These are phyloP conservation scores for Lamellibrachia luymesi DNA, from an alignment of 1,140 invertebrate species.

Conservation along the genomic window DNA sequence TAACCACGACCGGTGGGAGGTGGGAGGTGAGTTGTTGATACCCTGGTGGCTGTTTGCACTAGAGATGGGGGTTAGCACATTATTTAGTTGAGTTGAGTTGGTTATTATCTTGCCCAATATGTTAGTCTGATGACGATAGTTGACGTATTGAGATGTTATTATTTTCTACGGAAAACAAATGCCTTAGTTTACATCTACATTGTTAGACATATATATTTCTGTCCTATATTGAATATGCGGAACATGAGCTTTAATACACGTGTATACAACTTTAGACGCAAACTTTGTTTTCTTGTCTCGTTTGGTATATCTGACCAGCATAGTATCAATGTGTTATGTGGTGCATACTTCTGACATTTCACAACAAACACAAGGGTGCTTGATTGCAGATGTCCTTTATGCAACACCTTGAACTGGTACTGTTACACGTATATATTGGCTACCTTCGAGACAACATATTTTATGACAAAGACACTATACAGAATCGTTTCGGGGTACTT, in stretches of 20 bases:
- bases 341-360: neutral
- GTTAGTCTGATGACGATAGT: neutral
- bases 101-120: neutral
- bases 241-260: neutral
- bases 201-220: neutral
- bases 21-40: no score
- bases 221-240: neutral
- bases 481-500: neutral
- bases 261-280: neutral
- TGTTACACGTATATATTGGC: neutral
- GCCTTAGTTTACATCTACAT: neutral
- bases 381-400: neutral
- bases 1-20: no score
- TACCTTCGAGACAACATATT: neutral
- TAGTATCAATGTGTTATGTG: neutral
- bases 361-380: neutral
- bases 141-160: neutral
- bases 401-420: neutral
- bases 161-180: neutral
- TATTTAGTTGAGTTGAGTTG: no score
- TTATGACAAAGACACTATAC: neutral
- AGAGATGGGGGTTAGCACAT: no score
- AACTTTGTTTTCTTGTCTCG: neutral
- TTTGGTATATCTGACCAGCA: neutral
- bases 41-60: no score